A percentile compares a stretch with the other conserved stretches of the same genome.
Evolutionary conservation across 2,888 invertebrate genomes (phyloP).

Genomic region (Sepioteuthis lessoniana): DNA sequence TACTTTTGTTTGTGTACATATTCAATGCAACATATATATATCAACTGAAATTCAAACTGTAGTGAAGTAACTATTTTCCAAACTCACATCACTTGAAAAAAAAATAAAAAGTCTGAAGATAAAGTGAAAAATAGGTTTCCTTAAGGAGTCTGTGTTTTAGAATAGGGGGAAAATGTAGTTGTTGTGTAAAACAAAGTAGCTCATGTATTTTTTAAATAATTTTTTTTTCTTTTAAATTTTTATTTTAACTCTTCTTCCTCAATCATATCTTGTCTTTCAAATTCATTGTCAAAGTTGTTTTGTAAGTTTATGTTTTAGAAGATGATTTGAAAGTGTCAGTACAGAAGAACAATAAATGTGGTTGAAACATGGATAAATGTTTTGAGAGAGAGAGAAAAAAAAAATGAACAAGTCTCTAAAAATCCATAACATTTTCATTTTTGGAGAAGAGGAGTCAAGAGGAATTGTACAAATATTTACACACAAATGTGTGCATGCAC

Average conservation of each 20-base stretch:
- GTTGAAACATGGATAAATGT: background rate
- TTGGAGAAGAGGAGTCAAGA: background rate
- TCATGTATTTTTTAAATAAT: constrained; percentile 1
- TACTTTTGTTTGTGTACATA: no score
- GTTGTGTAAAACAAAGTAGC: background rate
- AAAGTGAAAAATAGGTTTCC: background rate
- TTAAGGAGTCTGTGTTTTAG: no score
- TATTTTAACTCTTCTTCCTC: background rate
- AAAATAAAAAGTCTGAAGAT: background rate
- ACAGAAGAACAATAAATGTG: constrained; percentile 33
- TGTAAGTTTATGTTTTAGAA: background rate
- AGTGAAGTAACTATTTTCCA: no score
- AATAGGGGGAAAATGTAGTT: background rate
- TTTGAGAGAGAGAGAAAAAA: background rate
- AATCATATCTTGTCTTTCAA: background rate
- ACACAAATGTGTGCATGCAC: background rate
- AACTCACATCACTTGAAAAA: no score
- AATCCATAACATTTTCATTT: constrained; percentile 35
- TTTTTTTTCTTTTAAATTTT: background rate
- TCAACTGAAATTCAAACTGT: no score
- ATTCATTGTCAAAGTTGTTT: background rate
- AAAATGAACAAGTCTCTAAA: background rate
- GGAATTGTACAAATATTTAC: constrained; percentile 25
- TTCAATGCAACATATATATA: no score
- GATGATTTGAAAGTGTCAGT: constrained; percentile 23